Conservation (phyloP, 2,888 invertebrate species). For the Drosophila birchii region DNA sequence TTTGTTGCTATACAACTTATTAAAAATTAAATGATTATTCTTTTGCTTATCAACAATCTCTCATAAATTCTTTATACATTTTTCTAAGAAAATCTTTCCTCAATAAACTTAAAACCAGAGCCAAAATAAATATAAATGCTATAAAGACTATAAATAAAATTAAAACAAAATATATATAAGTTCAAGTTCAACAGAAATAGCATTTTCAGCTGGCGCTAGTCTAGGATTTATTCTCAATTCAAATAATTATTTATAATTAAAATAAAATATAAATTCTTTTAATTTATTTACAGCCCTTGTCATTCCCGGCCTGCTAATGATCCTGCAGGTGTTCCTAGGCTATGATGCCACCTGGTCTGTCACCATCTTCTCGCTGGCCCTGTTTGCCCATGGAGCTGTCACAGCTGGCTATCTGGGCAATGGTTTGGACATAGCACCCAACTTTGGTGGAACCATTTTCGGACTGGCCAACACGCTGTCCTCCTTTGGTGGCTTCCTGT, state of each 20-base stretch:
- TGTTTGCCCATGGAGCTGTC: slow-evolving; percentile 94
- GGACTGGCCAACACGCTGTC: slow-evolving; percentile 95
- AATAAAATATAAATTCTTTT: background rate
- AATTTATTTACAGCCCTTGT: slow-evolving; percentile 85
- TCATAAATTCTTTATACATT: background rate
- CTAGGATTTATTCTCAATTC: background rate
- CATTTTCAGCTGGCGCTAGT: background rate
- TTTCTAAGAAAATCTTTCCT: background rate
- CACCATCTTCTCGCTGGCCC: slow-evolving; percentile 90
- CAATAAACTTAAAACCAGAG: background rate
- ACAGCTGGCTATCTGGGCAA: slow-evolving; percentile 94
- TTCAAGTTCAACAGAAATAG: slow-evolving; percentile 12
- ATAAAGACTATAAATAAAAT: background rate
- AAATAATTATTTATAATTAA: background rate
- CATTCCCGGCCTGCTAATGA: slow-evolving; percentile 90
- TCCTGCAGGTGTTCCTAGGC: slow-evolving; percentile 90
- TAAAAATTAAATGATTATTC: background rate
- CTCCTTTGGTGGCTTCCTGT: slow-evolving; percentile 92
- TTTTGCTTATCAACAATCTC: background rate
- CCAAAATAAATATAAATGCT: background rate
- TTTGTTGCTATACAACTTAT: background rate
- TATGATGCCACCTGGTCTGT: slow-evolving; percentile 90
- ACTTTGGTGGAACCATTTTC: slow-evolving; percentile 94
- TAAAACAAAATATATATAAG: background rate
- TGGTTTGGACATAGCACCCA: slow-evolving; percentile 94